Percentiles rank a stretch among this genome's conserved stretches.
These are phyloP conservation scores for Bedellia somnulentella DNA, from an alignment of 2,888 invertebrate species.

Conservation along the genomic window DNA sequence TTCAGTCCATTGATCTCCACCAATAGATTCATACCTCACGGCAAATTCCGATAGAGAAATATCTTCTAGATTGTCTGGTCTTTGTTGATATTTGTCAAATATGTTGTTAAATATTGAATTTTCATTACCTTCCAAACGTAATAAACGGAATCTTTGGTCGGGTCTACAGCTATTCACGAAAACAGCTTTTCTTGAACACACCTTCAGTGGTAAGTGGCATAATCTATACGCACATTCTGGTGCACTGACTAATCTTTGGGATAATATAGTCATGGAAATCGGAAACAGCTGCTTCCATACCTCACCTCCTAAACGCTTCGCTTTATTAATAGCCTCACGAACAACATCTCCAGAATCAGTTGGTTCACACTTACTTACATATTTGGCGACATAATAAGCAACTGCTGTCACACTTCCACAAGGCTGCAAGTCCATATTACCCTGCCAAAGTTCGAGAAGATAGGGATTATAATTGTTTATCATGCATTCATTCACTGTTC, in stretches of 20 bases:
- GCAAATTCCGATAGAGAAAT: constrained; percentile 17
- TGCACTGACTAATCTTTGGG: constrained; percentile 9
- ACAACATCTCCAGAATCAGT: no score
- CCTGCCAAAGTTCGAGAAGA: no score
- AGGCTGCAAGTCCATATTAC: no score
- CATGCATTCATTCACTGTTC: no score
- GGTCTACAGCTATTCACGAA: constrained; percentile 18
- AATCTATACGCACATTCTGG: constrained; percentile 4
- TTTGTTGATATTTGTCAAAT: constrained; percentile 13
- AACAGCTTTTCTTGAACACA: constrained; percentile 9
- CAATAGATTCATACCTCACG: constrained; percentile 14
- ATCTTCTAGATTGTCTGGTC: constrained; percentile 12
- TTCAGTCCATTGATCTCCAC: constrained; percentile 11
- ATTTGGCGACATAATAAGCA: no score
- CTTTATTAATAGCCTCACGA: no score
- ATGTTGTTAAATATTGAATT: constrained; percentile 14
- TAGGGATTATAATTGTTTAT: no score
- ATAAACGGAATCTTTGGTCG: constrained; percentile 15
- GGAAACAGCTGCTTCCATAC: constrained; percentile 19
- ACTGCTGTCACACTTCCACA: no score
- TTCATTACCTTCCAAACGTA: constrained; percentile 15
- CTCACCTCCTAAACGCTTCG: no score
- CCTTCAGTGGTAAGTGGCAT: constrained; percentile 9
- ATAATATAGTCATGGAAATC: no score
- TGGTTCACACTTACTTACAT: no score